These are phyloP conservation scores for Chaetorhynchus papuensis DNA, from an alignment of 2,113 vertebrate genomes.

Conservation along the genomic window DNA sequence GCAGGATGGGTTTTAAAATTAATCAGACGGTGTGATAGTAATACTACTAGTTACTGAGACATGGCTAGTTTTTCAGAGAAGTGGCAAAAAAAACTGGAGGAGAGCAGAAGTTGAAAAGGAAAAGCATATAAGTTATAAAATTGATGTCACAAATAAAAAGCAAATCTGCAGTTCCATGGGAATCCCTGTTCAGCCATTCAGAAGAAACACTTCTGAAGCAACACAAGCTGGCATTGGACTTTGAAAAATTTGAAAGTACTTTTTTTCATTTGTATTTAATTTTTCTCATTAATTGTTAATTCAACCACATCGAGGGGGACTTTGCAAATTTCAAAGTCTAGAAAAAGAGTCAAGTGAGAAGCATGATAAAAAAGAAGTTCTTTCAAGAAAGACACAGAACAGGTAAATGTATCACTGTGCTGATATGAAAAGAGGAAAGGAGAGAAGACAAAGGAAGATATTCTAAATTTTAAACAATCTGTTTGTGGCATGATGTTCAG, in stretches of 20 bases:
- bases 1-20: neutral
- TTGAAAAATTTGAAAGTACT: neutral
- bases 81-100: neutral
- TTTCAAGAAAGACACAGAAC: neutral
- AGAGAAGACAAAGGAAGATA: neutral
- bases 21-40: neutral
- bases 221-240: neutral
- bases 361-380: neutral
- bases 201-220: neutral
- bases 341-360: neutral
- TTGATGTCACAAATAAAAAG: neutral
- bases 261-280: neutral
- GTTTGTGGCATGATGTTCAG: neutral
- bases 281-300: neutral
- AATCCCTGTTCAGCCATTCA: neutral
- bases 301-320: neutral
- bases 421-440: neutral
- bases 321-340: neutral
- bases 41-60: neutral
- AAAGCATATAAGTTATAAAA: neutral
- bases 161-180: neutral
- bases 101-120: neutral
- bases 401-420: neutral
- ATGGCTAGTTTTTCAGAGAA: neutral
- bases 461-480: neutral